Evolutionary conservation across 2,113 vertebrate species (phyloP).

Genomic region (Uropsilus gracilis): DNA sequence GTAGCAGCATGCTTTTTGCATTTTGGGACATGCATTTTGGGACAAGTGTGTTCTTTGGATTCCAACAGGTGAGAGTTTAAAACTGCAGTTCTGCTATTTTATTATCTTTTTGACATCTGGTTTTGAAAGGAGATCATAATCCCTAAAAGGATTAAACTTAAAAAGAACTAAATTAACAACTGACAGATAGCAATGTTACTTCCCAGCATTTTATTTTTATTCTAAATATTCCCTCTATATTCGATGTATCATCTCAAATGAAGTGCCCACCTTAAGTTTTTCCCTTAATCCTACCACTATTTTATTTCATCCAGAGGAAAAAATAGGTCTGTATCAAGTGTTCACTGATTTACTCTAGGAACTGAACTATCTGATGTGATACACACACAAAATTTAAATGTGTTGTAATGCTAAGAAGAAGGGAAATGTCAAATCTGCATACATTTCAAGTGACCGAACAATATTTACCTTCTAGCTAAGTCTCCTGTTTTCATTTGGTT

Average conservation of each 20-base stretch:
- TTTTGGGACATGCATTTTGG: neutral
- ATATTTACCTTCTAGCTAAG: constrained; percentile 92
- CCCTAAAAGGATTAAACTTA: neutral
- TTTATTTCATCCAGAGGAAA: constrained; percentile 80
- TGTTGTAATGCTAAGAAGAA: constrained; percentile 94
- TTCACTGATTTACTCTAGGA: constrained; percentile 85
- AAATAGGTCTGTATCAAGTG: constrained; percentile 82
- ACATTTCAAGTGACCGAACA: constrained; percentile 93
- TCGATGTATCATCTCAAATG: constrained; percentile 51
- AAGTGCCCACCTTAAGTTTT: constrained; percentile 66
- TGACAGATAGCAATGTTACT: neutral
- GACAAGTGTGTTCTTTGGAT: neutral
- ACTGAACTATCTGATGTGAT: constrained; percentile 86
- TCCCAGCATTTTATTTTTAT: neutral
- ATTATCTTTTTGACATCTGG: neutral
- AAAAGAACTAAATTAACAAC: neutral
- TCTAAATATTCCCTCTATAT: neutral
- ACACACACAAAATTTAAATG: constrained; percentile 88
- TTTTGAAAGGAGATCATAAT: neutral
- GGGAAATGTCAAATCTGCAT: constrained; percentile 99
- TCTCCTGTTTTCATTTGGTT: constrained; percentile 84
- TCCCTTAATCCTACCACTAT: constrained; percentile 69
- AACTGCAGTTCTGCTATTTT: neutral
- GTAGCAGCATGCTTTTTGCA: neutral
- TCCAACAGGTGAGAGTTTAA: neutral